Base-by-base conservation (phyloP, 2,797 vertebrate species). In the Melanotaenia nigrans region DNA sequence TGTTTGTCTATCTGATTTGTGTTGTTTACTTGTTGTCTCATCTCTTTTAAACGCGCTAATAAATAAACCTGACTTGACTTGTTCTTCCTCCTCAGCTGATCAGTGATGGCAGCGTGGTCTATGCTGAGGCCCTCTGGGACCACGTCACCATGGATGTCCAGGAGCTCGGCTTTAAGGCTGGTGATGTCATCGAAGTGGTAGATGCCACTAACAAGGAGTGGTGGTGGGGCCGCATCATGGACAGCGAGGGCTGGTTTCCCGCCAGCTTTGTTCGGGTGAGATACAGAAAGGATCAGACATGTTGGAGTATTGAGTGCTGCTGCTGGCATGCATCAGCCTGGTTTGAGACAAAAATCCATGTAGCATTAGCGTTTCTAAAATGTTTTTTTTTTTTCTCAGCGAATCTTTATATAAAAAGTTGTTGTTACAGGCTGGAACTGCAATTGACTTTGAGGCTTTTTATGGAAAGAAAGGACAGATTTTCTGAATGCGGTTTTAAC, bases 141-240 rank as follows among this genome's bases (percentile, higher is more conserved):
- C 97, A 99, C 13, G 96, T 99, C 89, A 98, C 98, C 54, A 98
- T 99, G 97, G 97, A 99, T 0, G 96, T 98, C 92, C 97, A 98
- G 87, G 97, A 99, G 90, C 93, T 99, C 86, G 97, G 96, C 68
- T 99, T 99, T 92, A 98, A 98, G 86, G 97, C 96, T 0, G 97
- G 96, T 0, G 97, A 98, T 1, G 96, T 98, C 88, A 96, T 99
- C 36, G 95, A 98, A 95, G 97, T 99, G 67, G 96, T 98, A 91
- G 97, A 99, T 42, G 98, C 97, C 67, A 96, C 95, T 40, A 97
- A 97, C 93, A 97, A 97, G 79, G 97, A 99, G 92, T 99, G 97
- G 97, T 99, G 97, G 98, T 99, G 97, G 97, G 97, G 97, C 2
- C 95, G 96, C 36, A 96, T 97, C 70, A 90, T 96, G 61, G 97